Base-by-base conservation (phyloP, 2,888 invertebrate species). In the Formica aserva region DNA sequence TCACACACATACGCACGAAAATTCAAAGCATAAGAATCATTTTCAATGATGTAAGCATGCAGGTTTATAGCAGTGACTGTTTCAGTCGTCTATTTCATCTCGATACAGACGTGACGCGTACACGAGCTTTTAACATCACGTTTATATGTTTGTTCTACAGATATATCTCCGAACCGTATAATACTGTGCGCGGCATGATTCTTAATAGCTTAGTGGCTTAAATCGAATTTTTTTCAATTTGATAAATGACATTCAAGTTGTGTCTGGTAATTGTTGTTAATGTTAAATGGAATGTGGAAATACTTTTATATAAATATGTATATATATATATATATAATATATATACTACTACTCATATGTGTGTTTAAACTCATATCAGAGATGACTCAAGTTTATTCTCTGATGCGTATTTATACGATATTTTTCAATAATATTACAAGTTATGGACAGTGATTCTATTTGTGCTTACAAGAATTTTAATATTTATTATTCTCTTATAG, bases 41-140 rank as follows among this genome's bases (percentile, higher is more conserved):
- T 87, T 76, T 57, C 75, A 91, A 86, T 94, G 94, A 94, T 93
- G 93, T 93, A 94, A 94, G 93, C 93, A 91, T 86, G 80, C 88
- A 91, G 90, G 93, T 93, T 93, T 93, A 94, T 93, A 94, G 93
- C 92, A 91, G 91, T 94, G 94, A 94, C 93, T 87, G 87, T 85
- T 86, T 84, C 52, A 71, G 52, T 52, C 38, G 26, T 38, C n/a
- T 26, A 72, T 38, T 38, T 41, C 57, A 38, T 38, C 22, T 29
- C 22, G 11, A 60, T 13, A 22, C n/a, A 72, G 72, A 22, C 57
- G 35, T 55, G 35, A 22, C 13, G 32, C 32, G 5, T 35, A 72
- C 18, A 71, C 18, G 11, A 18, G 22, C 35, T 45, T 71, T 15
- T 18, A 35, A 22, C 52, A 22, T 32, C 6, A 13, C 13, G 11